Evolutionary conservation across 2,888 invertebrate genomes (phyloP), one percentile per base, ranked within the genome.

Genomic region (Lasioglossum villosulum): DNA sequence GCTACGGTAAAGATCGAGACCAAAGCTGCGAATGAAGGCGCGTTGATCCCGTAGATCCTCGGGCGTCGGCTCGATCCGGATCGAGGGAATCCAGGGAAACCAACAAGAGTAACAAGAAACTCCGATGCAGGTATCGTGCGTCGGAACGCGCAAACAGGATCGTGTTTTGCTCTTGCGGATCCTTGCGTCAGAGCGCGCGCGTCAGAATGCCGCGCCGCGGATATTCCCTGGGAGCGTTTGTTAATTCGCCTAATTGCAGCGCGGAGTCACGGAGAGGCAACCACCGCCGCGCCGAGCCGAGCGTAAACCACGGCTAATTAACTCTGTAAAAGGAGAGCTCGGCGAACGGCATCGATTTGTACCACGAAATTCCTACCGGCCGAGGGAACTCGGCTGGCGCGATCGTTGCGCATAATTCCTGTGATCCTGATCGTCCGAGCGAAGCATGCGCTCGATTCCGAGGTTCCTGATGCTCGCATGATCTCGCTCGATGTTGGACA

Each of bases 231-330:
- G 73, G 19, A 74, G 75, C 78, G 70, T 81, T 76, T n/a, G 73
- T 84, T 77, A 82, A 86, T 77, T 84, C 73, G 84, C 70, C 78
- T 82, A 86, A 87, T 87, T 87, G 59, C 75, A 63, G 70, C 86
- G 78, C 75, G 71, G 42, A 72, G 66, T 75, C 81, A 75, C 75
- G 66, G 59, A 56, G 52, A 66, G 73, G 75, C 68, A 84, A 84
- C 80, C 42, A 10, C 23, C 52, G 23, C 23, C 45, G 45, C 16
- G 45, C 45, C 45, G 45, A 10, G 66, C 73, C 66, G 81, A 70
- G 78, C 77, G 68, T 86, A 86, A 87, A 87, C 86, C 86, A 80
- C 86, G 86, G 86, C 78, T 86, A 87, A 86, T 87, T 87, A 86
- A 86, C 82, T 77, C 74, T 70, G 70, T 72, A 75, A 80, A 87